Evolutionary conservation across 2,797 vertebrate species (phyloP).

Genomic region (Eremophila alpestris): DNA sequence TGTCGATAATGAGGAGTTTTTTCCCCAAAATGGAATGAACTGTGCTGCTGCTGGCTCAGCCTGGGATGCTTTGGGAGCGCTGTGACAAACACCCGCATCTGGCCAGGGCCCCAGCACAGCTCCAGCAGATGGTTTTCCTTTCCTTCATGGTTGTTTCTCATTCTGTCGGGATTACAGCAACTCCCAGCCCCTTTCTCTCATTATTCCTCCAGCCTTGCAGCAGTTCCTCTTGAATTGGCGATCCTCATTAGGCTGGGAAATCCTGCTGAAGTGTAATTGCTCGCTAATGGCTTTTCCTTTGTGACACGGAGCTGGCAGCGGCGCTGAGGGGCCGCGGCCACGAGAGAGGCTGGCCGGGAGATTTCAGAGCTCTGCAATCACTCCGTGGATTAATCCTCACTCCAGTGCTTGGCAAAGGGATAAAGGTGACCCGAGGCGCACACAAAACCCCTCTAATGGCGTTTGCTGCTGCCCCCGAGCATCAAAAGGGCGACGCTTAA

Average conservation of each 20-base stretch:
- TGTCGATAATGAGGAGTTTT: not conserved
- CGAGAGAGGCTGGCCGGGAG: not conserved
- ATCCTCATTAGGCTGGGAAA: conserved; percentile 42
- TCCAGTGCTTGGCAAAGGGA: not conserved
- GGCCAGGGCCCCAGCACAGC: not conserved
- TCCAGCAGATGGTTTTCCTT: not conserved
- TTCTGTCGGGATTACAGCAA: not conserved
- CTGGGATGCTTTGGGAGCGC: not conserved
- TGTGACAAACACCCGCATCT: not conserved
- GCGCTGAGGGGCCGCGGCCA: not conserved
- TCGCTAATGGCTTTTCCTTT: conserved; percentile 64
- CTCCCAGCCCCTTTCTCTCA: conserved; percentile 33
- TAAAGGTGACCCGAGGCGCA: not conserved
- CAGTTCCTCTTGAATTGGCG: not conserved
- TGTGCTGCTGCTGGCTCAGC: not conserved
- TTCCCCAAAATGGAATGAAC: not conserved
- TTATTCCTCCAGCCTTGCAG: conserved; percentile 24
- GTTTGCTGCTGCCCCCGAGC: conserved; percentile 1
- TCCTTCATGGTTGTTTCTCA: not conserved
- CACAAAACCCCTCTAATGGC: not conserved
- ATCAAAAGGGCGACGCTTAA: conserved; percentile 25
- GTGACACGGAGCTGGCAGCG: not conserved
- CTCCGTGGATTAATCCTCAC: conserved; percentile 14
- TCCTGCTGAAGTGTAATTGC: conserved; percentile 55
- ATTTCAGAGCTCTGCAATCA: conserved; percentile 19